A percentile compares a stretch with the other conserved stretches of the same genome.
Conservation (phyloP, 1,140 invertebrate genomes). For the Coptotermes formosanus region DNA sequence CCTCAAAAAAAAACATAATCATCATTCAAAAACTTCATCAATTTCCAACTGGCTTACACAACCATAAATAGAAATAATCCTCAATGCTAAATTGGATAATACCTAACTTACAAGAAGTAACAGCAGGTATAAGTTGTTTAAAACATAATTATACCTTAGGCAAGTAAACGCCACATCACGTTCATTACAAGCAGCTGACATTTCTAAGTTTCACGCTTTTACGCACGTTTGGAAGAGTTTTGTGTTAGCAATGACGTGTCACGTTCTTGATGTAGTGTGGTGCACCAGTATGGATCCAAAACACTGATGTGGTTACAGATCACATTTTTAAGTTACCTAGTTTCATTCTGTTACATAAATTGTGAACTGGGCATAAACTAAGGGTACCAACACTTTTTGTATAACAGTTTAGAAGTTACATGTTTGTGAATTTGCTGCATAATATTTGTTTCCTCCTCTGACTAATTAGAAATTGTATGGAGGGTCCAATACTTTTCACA, state of each 20-base stretch:
- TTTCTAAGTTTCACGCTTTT: not conserved
- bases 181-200: conserved; percentile 11
- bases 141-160: too few species aligned
- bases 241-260: not conserved
- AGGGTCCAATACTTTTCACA: not conserved
- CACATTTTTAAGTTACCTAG: not conserved
- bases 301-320: not conserved
- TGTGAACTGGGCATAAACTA: not conserved
- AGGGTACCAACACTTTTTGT: not conserved
- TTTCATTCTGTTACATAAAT: not conserved
- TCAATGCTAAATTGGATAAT: too few species aligned
- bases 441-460: not conserved
- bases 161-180: not conserved
- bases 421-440: not conserved
- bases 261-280: not conserved
- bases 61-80: too few species aligned
- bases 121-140: too few species aligned
- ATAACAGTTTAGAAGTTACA: not conserved
- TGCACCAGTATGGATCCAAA: not conserved
- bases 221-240: not conserved
- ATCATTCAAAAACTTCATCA: too few species aligned
- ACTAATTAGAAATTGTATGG: not conserved
- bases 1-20: too few species aligned
- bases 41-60: too few species aligned
- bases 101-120: too few species aligned